Evolutionary conservation across 2,113 vertebrate species (phyloP), one percentile per base, ranked within the genome.

Genomic region (Actinemys pallida): DNA sequence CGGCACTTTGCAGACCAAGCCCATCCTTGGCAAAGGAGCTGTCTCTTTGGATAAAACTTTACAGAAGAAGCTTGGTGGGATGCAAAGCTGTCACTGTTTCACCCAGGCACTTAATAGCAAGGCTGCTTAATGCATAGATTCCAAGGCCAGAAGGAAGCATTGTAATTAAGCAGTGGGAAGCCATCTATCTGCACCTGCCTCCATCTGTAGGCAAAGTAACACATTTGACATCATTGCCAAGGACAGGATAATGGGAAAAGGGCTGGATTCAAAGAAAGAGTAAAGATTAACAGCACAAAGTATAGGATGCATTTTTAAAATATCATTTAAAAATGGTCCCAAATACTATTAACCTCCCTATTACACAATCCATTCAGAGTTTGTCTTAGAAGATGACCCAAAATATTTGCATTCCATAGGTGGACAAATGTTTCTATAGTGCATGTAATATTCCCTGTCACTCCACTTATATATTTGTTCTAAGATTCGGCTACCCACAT

Each of bases 401-500:
- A 72, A 86, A 84, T 49, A 62, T 13, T 8, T 81, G 31, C 47
- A 49, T 52, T 42, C 29, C 95, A 86, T 84, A 93, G 65, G 27
- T 79, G 27, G 90, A 83, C 79, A 81, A 10, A 7, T 52, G 87
- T 29, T 84, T 78, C 57, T 84, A 57, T 9, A 54, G n/a, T 54
- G 52, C 24, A 92, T 20, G 6, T 25, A 10, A 10, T 53, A 10
- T 54, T 29, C 81, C 49, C 59, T 65, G 8, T 50, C 87, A 42
- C 83, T 90, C 17, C 35, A 10, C 59, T 83, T 17, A 50, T 5
- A 54, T 89, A 87, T 65, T 57, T 39, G n/a, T 93, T 93, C 20
- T 54, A n/a, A 87, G 83, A 29, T 83, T 88, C 78, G 79, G 17
- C 93, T 89, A 91, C 92, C 29, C 47, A 13, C 42, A 91, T 62